A percentile compares a stretch with the other conserved stretches of the same genome.
Conservation (phyloP, 2,113 vertebrate species). For the Perca flavescens region DNA sequence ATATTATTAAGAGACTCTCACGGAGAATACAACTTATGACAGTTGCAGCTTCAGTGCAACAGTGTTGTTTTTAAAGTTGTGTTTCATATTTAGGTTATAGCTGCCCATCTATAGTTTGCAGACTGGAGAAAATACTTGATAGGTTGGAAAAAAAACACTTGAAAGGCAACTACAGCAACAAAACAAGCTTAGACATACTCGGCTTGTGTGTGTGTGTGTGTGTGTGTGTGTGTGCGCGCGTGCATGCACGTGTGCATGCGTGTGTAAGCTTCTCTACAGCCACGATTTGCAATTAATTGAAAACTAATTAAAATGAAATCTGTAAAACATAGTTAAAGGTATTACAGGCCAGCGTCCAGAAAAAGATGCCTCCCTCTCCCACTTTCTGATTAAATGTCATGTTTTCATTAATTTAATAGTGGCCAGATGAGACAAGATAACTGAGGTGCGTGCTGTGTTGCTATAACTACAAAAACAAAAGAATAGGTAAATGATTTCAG, state of each 20-base stretch:
- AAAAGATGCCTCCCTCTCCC: conserved; percentile 18
- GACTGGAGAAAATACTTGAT: conserved; percentile 19
- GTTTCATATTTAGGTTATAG: conserved; percentile 25
- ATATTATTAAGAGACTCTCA: background rate
- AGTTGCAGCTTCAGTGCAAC: conserved; percentile 11
- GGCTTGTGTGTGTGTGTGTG: background rate
- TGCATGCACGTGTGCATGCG: background rate
- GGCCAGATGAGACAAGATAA: conserved; percentile 58
- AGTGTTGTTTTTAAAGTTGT: conserved; percentile 11
- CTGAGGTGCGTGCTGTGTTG: conserved; percentile 1
- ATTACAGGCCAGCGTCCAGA: conserved; percentile 56
- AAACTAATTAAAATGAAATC: conserved; percentile 69
- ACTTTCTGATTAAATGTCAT: conserved; percentile 67
- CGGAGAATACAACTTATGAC: background rate
- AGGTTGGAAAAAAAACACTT: conserved; percentile 28
- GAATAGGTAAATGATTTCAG: conserved; percentile 2
- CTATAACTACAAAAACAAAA: conserved; percentile 1
- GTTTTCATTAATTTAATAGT: conserved; percentile 62
- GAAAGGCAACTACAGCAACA: conserved; percentile 27
- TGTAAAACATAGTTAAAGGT: conserved; percentile 48
- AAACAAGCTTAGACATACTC: conserved; percentile 24
- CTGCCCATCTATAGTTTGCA: conserved; percentile 3
- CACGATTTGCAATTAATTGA: conserved; percentile 50
- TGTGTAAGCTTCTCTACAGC: conserved; percentile 23
- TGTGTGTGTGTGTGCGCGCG: background rate